A percentile compares a stretch with the other conserved stretches of the same genome.
phyloP scores from a whole-genome alignment of 2,797 vertebrate genomes.

The Lepus oiostolus region DNA sequence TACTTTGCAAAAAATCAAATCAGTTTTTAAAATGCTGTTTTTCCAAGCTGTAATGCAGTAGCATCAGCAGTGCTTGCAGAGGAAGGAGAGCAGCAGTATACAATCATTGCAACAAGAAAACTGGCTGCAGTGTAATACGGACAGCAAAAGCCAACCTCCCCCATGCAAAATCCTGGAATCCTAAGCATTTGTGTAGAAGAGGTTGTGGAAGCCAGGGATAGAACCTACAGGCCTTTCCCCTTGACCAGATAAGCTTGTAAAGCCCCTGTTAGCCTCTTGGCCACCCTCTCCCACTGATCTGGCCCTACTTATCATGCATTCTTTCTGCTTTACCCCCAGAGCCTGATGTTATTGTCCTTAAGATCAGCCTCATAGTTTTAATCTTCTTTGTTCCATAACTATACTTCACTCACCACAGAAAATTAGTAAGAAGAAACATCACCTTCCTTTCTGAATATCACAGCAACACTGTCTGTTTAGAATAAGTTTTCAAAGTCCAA shows the following conservation, averaged over 20 bases:
- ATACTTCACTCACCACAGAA: constrained; percentile 38
- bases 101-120: constrained; percentile 51
- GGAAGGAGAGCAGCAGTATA: constrained; percentile 30
- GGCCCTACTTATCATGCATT: background rate
- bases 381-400: constrained; percentile 39
- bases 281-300: background rate
- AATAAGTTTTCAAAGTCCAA: constrained; percentile 52
- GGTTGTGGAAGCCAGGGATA: constrained; percentile 23
- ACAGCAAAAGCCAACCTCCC: constrained; percentile 20
- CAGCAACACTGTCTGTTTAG: constrained; percentile 17
- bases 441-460: constrained; percentile 9
- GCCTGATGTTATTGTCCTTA: background rate
- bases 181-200: constrained; percentile 37
- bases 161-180: constrained; percentile 40
- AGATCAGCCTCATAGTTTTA: background rate
- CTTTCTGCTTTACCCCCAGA: constrained; percentile 37
- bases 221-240: constrained; percentile 24
- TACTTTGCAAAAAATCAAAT: constrained; percentile 70
- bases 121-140: background rate
- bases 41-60: background rate
- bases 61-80: background rate
- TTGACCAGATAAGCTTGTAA: constrained; percentile 26
- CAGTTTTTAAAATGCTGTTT: constrained; percentile 59
- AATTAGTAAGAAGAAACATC: constrained; percentile 45
- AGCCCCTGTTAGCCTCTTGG: background rate